A percentile compares a stretch with the other conserved stretches of the same genome.
phyloP scores from a whole-genome alignment of 2,888 invertebrate genomes.

The Hybos culiciformis region DNA sequence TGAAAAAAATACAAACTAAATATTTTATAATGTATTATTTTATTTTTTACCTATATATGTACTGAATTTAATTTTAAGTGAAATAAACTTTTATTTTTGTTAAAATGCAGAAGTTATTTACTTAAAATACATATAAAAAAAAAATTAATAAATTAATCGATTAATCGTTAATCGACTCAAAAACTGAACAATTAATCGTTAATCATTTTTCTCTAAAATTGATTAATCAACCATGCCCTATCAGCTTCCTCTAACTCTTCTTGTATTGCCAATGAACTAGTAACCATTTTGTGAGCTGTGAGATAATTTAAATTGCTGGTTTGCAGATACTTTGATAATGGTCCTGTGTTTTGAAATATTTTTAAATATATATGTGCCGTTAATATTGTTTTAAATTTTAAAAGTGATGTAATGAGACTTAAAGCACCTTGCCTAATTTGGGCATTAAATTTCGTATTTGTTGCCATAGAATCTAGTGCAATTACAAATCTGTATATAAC shows the following conservation, averaged over 20 bases:
- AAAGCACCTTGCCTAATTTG: not conserved
- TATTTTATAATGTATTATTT: not conserved
- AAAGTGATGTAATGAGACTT: not conserved
- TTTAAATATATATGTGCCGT: not conserved
- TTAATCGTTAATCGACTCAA: conserved; percentile 4
- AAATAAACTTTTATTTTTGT: not conserved
- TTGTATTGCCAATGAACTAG: not conserved
- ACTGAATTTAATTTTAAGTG: not conserved
- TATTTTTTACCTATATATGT: not conserved
- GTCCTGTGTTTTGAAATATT: not conserved
- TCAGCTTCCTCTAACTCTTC: no score
- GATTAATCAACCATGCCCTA: not conserved
- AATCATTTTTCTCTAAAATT: not conserved
- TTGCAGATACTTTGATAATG: not conserved
- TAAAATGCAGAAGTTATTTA: not conserved
- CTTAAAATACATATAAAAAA: not conserved
- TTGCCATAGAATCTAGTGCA: not conserved
- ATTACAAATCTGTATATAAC: not conserved
- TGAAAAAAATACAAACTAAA: not conserved
- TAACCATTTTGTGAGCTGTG: conserved; percentile 1
- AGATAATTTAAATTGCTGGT: not conserved
- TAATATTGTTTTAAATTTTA: not conserved
- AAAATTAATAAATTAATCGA: conserved; percentile 1
- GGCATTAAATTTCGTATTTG: not conserved
- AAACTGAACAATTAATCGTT: not conserved